A percentile compares a stretch with the other conserved stretches of the same genome.
Evolutionary conservation across 2,113 vertebrate species (phyloP).

Genomic region (Ivindomyrus marchei): DNA sequence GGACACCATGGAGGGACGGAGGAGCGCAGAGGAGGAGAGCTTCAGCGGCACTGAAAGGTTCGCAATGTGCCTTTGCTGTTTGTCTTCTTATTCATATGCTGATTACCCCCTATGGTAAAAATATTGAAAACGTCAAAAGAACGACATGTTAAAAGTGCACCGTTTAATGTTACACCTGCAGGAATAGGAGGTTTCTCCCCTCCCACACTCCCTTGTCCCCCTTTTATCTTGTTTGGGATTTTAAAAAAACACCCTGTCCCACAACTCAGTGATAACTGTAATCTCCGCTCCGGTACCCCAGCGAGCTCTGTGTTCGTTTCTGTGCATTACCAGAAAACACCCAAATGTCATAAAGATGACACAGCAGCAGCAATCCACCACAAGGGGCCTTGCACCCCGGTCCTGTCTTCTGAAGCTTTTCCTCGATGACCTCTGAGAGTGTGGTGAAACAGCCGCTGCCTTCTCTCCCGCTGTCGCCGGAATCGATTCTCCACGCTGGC

Average conservation of each 20-base stretch:
- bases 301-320: neutral
- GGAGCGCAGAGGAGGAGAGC: neutral
- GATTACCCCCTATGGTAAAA: neutral
- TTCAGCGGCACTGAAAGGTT: neutral
- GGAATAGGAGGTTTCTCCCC: neutral
- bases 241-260: neutral
- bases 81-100: neutral
- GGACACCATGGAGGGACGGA: neutral
- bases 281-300: neutral
- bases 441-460: neutral
- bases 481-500: neutral
- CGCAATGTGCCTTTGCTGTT: neutral
- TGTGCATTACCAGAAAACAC: neutral
- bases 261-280: neutral
- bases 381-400: neutral
- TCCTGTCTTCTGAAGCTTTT: no score
- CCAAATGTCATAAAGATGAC: neutral
- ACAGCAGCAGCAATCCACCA: neutral
- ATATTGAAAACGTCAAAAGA: neutral
- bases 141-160: neutral
- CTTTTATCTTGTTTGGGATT: neutral
- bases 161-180: neutral
- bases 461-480: neutral
- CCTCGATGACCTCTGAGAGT: neutral
- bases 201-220: neutral